Percentiles rank a stretch among this genome's conserved stretches.
phyloP scores from a whole-genome alignment of 2,888 invertebrate genomes.

The Achlya flavicornis region DNA sequence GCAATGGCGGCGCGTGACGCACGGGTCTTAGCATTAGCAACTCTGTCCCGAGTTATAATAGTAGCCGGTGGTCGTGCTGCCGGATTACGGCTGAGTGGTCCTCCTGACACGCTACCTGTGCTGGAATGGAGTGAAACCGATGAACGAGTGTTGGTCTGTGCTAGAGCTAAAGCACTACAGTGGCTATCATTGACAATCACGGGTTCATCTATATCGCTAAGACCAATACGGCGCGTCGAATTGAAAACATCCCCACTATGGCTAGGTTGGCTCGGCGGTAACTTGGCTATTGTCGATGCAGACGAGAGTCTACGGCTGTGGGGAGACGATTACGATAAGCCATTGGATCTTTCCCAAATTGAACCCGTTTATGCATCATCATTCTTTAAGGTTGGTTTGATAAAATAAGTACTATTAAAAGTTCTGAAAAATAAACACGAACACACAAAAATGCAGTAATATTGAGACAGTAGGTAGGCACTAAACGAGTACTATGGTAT shows the following conservation, averaged over 20 bases:
- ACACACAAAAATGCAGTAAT: too few relatives aligned
- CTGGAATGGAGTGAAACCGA: slow-evolving; percentile 91
- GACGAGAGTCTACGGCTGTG: slow-evolving; percentile 93
- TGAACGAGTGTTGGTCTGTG: slow-evolving; percentile 95
- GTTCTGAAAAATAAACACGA: not conserved
- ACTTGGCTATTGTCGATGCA: slow-evolving; percentile 93
- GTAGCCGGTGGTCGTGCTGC: slow-evolving; percentile 75
- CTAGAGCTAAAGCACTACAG: slow-evolving; percentile 91
- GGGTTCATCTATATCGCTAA: slow-evolving; percentile 80
- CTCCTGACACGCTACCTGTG: slow-evolving; percentile 92
- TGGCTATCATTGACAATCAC: slow-evolving; percentile 89
- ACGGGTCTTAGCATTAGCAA: slow-evolving; percentile 94
- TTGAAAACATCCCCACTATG: slow-evolving; percentile 86
- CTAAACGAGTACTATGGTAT: too few relatives aligned
- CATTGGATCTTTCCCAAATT: slow-evolving; percentile 90
- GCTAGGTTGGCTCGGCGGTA: slow-evolving; percentile 90
- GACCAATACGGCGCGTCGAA: slow-evolving; percentile 87
- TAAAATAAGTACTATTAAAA: not conserved
- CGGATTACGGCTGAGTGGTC: slow-evolving; percentile 86
- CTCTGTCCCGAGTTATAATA: slow-evolving; percentile 91
- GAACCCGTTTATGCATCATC: slow-evolving; percentile 94
- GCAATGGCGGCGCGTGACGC: slow-evolving; percentile 75
- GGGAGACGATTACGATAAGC: slow-evolving; percentile 95
- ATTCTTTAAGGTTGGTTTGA: slow-evolving; percentile 87
- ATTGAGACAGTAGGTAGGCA: too few relatives aligned